These are phyloP conservation scores for Alaudala cheleensis DNA, from an alignment of 2,113 vertebrate genomes.

Conservation along the genomic window DNA sequence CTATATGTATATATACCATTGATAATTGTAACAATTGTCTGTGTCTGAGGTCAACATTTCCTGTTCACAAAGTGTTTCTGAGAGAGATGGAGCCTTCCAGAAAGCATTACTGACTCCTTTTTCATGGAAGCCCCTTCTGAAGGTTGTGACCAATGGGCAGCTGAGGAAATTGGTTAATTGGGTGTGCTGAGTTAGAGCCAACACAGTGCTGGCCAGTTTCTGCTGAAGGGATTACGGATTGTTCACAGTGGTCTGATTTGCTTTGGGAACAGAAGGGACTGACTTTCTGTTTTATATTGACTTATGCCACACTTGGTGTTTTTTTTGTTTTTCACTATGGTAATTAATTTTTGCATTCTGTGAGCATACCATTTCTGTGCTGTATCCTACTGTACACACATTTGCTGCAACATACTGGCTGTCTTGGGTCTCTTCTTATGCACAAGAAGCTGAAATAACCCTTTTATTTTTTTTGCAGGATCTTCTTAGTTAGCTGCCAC, in stretches of 20 bases:
- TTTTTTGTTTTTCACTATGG: not conserved
- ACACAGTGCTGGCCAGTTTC: not conserved
- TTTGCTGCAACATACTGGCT: not conserved
- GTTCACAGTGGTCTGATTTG: not conserved
- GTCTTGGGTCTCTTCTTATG: not conserved
- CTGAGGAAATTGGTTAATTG: not conserved
- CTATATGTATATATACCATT: not conserved
- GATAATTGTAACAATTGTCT: not conserved
- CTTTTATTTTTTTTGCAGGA: not conserved
- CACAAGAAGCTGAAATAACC: not conserved
- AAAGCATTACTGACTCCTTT: not conserved
- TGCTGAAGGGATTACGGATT: not conserved
- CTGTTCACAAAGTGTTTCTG: not conserved
- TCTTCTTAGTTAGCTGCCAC: not conserved
- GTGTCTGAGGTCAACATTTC: not conserved
- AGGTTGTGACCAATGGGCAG: accelerated
- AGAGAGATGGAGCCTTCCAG: not conserved
- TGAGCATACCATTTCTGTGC: not conserved
- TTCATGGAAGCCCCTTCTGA: not conserved
- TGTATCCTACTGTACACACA: not conserved
- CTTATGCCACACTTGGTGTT: not conserved
- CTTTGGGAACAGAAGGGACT: not conserved
- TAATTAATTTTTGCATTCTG: not conserved
- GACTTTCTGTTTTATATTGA: not conserved
- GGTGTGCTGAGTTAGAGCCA: not conserved